Percentiles rank a stretch among this genome's conserved stretches.
These are phyloP conservation scores for Plusia festucae DNA, from an alignment of 2,888 invertebrate genomes.

Conservation along the genomic window DNA sequence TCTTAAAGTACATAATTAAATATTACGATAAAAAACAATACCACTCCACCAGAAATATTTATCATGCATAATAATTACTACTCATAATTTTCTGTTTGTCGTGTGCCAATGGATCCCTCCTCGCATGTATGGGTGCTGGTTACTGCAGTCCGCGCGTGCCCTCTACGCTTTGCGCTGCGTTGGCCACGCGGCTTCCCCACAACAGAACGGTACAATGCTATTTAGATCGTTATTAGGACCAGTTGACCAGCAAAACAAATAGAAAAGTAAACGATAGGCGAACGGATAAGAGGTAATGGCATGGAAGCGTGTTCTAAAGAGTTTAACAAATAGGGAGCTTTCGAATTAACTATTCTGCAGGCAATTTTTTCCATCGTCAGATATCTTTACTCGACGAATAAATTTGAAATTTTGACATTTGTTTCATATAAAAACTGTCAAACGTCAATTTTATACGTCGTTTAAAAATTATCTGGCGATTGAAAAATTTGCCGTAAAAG, in stretches of 20 bases:
- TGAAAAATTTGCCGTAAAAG: too few species aligned
- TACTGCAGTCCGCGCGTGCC: constrained; percentile 51
- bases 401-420: too few species aligned
- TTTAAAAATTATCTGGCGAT: too few species aligned
- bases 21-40: too few species aligned
- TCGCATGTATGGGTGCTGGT: constrained; percentile 16
- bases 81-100: constrained; percentile 10
- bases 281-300: neutral
- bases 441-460: too few species aligned
- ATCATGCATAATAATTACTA: neutral
- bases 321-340: neutral
- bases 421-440: too few species aligned
- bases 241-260: constrained; percentile 35
- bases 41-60: too few species aligned
- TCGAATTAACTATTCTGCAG: neutral
- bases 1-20: too few species aligned
- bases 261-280: constrained; percentile 13
- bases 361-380: too few species aligned
- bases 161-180: constrained; percentile 23
- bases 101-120: constrained; percentile 40
- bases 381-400: too few species aligned
- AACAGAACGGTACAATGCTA: constrained; percentile 14
- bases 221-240: constrained; percentile 40
- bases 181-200: constrained; percentile 44
- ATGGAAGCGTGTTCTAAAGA: neutral